A percentile compares a stretch with the other conserved stretches of the same genome.
Evolutionary conservation across 2,113 vertebrate genomes (phyloP).

Genomic region (Xiphophorus hellerii): DNA sequence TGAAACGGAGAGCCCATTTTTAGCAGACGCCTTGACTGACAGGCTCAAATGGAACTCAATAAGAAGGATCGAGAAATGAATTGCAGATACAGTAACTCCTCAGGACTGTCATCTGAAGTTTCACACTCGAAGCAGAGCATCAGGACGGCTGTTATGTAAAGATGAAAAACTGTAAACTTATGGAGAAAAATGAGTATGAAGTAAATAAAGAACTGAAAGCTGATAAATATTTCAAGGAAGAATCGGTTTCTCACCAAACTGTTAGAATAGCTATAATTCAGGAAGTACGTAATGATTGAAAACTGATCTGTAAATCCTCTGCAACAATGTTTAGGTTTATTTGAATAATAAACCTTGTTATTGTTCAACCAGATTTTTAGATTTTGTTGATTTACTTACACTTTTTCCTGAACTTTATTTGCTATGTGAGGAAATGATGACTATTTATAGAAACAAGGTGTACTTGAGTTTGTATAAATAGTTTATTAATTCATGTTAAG

Average conservation of each 20-base stretch:
- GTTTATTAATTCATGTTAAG: too few species aligned
- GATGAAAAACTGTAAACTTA: constrained; percentile 28
- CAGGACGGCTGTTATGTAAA: constrained; percentile 23
- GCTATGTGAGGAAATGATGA: too few species aligned
- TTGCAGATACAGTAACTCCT: constrained; percentile 65
- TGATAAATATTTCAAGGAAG: constrained; percentile 24
- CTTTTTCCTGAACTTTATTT: too few species aligned
- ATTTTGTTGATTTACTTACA: too few species aligned
- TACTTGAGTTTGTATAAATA: too few species aligned
- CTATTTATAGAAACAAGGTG: too few species aligned
- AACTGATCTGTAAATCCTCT: constrained; percentile 10
- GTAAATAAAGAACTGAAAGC: constrained; percentile 8
- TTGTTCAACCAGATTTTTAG: too few species aligned
- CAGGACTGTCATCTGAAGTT: constrained; percentile 42
- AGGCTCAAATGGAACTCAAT: constrained; percentile 76
- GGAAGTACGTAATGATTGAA: constrained; percentile 11
- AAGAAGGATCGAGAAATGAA: constrained; percentile 64
- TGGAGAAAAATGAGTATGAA: not conserved
- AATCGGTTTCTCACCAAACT: not conserved
- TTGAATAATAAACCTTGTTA: not conserved
- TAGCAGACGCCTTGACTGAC: constrained; percentile 75
- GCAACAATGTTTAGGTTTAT: not conserved
- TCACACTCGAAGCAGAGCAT: constrained; percentile 28
- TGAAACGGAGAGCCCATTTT: constrained; percentile 69
- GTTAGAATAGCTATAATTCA: constrained; percentile 22